Conservation (phyloP, 2,888 invertebrate species). For the Cabera pusaria region DNA sequence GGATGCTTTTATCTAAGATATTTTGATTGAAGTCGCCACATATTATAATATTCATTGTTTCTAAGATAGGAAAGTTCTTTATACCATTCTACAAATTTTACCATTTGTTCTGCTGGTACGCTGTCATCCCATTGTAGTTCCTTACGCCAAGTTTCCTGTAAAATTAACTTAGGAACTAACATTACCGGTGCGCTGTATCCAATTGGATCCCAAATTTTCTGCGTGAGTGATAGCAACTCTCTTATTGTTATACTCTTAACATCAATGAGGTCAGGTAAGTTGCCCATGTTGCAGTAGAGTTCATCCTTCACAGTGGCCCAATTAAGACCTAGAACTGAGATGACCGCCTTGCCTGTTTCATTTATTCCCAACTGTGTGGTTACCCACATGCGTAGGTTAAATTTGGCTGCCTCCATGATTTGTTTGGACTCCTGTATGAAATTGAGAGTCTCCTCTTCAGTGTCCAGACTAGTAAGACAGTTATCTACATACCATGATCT, state of each 20-base stretch:
- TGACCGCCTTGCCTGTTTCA: constrained; percentile 1
- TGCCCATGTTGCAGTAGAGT: constrained; percentile 1
- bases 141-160: constrained; percentile 4
- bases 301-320: constrained; percentile 6
- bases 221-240: constrained; percentile 6
- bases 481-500: constrained; percentile 12
- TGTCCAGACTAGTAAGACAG: constrained; percentile 7
- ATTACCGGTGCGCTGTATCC: constrained; percentile 3
- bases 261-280: constrained; percentile 1
- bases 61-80: too few relatives aligned
- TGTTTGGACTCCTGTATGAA: constrained; percentile 6
- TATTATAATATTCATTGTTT: too few relatives aligned
- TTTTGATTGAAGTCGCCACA: too few relatives aligned
- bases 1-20: too few relatives aligned
- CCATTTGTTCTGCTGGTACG: too few relatives aligned
- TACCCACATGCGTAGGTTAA: constrained; percentile 8
- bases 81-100: too few relatives aligned
- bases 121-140: constrained; percentile 2
- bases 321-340: constrained; percentile 8
- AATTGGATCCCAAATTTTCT: constrained; percentile 7
- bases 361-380: constrained; percentile 2
- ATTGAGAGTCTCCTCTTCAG: not conserved
- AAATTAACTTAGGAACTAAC: constrained; percentile 3
- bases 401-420: constrained; percentile 8
- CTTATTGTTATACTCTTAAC: constrained; percentile 3